Base-by-base conservation (phyloP, 2,113 vertebrate species). In the Rattus rattus region DNA sequence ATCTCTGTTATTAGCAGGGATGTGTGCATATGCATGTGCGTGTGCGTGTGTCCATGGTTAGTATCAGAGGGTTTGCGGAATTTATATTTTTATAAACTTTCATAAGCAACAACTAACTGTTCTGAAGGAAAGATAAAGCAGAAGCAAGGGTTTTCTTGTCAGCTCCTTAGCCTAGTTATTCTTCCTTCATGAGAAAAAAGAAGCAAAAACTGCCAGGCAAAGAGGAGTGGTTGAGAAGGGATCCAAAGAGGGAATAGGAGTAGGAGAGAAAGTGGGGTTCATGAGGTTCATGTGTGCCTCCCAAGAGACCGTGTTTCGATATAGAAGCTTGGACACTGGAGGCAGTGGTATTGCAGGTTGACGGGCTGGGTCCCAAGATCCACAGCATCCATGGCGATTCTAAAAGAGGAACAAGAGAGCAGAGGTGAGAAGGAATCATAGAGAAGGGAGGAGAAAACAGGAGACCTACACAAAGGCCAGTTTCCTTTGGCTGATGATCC, bases 61-160 rank as follows among this genome's bases (percentile, higher is more conserved):
- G 92, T 84, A 92, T 91, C 77, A 96, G 26, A 92, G 61, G 49
- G 28, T 49, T 97, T 90, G 54, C 90, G 24, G 47, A 94, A 94
- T 95, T 63, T 96, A 70, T 95, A 73, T 96, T 92, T 83, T 85
- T 33, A 56, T 94, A 93, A 83, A 61, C 33, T 11, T 11, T 94
- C 61, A 91, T 77, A 96, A 98, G 96, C 54, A 95, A 90, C 83
- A 92, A 85, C 85, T 91, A 92, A 85, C 85, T 91, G 88, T 92
- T 94, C 88, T 88, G n/a, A 96, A 90, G 88, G 90, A 59, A 79
- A 79, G 92, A 88, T 69, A 54, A 96, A 95, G 54, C n/a, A 39
- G 67, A 94, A 84, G 59, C 6, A n/a, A 56, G 70, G 7, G 52
- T 69, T 90, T 95, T 80, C 47, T 92, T 94, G 91, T 91, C 52